These are phyloP conservation scores for Tor tambroides DNA, from an alignment of 2,113 vertebrate genomes.

Conservation along the genomic window DNA sequence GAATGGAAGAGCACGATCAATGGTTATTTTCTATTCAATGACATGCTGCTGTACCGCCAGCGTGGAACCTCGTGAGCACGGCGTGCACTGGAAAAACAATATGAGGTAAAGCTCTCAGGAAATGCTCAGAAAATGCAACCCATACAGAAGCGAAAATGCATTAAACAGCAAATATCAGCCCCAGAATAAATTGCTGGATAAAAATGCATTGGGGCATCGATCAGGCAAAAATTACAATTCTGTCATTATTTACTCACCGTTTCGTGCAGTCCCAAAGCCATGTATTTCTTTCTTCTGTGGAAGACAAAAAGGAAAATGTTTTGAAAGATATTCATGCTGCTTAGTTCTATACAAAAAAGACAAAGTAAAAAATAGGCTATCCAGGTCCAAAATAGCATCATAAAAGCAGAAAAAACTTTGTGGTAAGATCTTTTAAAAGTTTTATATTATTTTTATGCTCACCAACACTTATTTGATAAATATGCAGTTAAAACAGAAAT, in stretches of 20 bases:
- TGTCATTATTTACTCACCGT: not conserved
- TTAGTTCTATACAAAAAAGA: not conserved
- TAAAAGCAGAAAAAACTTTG: not conserved
- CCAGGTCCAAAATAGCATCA: not conserved
- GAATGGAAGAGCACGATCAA: not conserved
- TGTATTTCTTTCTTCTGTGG: not conserved
- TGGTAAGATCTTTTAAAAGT: not conserved
- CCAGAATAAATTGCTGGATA: not conserved
- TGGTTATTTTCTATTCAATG: slow-evolving; percentile 21
- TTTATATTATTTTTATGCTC: not conserved
- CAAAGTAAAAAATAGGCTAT: not conserved
- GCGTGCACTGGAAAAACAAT: not conserved
- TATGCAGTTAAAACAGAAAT: not conserved
- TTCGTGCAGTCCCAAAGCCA: not conserved
- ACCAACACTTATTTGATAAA: not conserved
- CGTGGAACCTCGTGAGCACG: not conserved
- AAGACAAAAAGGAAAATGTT: not conserved
- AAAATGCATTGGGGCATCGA: not conserved
- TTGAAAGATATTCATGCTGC: not conserved
- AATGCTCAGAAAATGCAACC: not conserved
- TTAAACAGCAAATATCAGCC: not conserved
- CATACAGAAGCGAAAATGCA: not conserved
- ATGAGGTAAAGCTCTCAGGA: slow-evolving; percentile 6
- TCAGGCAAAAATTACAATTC: not conserved
- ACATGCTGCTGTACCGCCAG: not conserved